Evolutionary conservation across 2,113 vertebrate genomes (phyloP), one percentile per base, ranked within the genome.

Genomic region (Eudyptes chrysolophus): DNA sequence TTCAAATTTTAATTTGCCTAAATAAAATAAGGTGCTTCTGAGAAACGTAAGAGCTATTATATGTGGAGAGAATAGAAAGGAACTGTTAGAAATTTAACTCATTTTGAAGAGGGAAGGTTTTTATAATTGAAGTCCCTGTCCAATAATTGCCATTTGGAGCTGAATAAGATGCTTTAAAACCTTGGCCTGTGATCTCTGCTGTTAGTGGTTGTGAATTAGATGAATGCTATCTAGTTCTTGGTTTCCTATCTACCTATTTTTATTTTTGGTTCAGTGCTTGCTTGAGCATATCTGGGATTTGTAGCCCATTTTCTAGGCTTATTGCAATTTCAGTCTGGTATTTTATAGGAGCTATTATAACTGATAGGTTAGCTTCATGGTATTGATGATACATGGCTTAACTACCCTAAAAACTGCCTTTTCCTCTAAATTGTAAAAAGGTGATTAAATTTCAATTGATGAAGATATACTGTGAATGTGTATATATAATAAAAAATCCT

Each of bases 331-430:
- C 98, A 97, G 97, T 97, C 91, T 98, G 98, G 95, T 98, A 98
- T 98, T 99, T 99, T 99, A 99, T 99, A 98, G 98, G 97, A 97
- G 98, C 98, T 98, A 99, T 99, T 99, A 98, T 98, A 98, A 98
- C 98, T 98, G 98, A 99, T 98, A 98, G 98, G 97, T 98, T 98
- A 97, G 98, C 98, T 98, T 98, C 98, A 97, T 98, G 98, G 97
- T 98, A 87, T 92, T 98, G 98, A 98, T 98, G 98, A 98, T 97
- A 98, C 98, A 98, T 98, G 97, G 98, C 98, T 98, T 97, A 97
- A 95, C 98, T 96, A 97, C 62, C 87, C 94, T 96, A 94, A 98
- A 97, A 96, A 84, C 96, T 81, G 80, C 85, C 76, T 97, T 97
- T 84, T 96, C 85, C 58, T 96, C 92, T 95, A 97, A 98, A 98